Evolutionary conservation across 2,797 vertebrate species (phyloP), one percentile per base, ranked within the genome.

Genomic region (Sphenodon punctatus): DNA sequence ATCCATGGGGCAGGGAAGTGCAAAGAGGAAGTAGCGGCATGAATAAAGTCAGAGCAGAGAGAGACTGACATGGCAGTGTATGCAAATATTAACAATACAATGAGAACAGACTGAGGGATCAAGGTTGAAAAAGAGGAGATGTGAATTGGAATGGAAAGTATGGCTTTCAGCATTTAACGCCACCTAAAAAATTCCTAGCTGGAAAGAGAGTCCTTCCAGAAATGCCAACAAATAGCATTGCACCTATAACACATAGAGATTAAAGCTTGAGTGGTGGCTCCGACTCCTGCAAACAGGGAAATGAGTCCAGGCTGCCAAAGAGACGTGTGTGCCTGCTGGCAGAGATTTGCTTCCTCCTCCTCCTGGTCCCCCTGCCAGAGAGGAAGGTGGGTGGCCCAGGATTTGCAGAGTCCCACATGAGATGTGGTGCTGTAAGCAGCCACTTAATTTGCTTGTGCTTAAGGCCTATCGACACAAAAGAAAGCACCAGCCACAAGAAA

Each of bases 301-400:
- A 43, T 45, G 22, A 58, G 43, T 42, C 2, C 16, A 59, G 42
- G 68, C 42, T 38, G 30, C 41, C 53, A 46, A 36, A 32, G 36
- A 46, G 68, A 68, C 69, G 61, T 60, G 36, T 61, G 56, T 36
- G 13, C 39, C 12, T n/a, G 41, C 74, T 68, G 6, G 5, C 20
- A 56, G 42, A 61, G n/a, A 30, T 48, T 34, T 60, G 20, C 75
- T 45, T 58, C n/a, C 9, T 63, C 45, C 23, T 72, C 38, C 68
- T 12, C 38, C 34, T 16, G 32, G 61, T 2, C 30, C 19, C 49
- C n/a, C 5, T 46, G 53, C 56, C 38, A 71, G 22, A 34, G 7
- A 69, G 19, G 25, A 45, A 46, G 41, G 32, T 23, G 22, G 51
- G 25, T 55, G 46, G 38, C n/a, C 42, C 46, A 55, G 59, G 51